A percentile compares a stretch with the other conserved stretches of the same genome.
Conservation (phyloP, 2,113 vertebrate species). For the Jacana jacana region DNA sequence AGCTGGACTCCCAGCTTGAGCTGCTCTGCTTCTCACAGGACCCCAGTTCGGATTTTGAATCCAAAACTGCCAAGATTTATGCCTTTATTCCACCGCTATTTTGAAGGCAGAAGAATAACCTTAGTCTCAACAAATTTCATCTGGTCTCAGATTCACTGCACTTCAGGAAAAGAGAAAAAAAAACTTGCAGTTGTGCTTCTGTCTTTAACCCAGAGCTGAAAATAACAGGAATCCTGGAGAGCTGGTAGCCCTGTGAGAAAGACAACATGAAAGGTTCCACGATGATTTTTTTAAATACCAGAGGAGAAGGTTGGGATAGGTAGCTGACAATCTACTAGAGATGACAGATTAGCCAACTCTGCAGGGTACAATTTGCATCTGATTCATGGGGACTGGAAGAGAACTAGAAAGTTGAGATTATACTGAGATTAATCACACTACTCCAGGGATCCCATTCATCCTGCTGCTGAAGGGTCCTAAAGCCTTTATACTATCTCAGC, state of each 20-base stretch:
- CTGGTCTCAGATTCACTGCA: rapidly evolving
- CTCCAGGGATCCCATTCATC: not conserved
- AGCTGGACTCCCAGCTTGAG: not conserved
- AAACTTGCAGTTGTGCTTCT: not conserved
- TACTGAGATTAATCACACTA: not conserved
- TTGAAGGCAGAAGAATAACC: not conserved
- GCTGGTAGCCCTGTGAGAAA: not conserved
- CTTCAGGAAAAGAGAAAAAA: not conserved
- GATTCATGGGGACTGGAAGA: conserved; percentile 1
- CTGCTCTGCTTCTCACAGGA: not conserved
- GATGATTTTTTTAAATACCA: not conserved
- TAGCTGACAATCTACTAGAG: not conserved
- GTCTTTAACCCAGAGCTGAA: not conserved
- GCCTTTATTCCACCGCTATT: not conserved
- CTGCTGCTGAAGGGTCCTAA: not conserved
- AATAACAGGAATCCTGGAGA: not conserved
- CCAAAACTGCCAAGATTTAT: not conserved
- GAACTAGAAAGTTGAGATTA: not conserved
- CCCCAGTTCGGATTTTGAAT: not conserved
- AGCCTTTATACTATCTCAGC: not conserved
- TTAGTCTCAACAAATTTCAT: not conserved
- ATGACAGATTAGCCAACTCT: not conserved
- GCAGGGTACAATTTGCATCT: not conserved
- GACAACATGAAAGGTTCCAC: not conserved
- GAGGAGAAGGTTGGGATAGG: not conserved